Evolutionary conservation across 2,888 invertebrate genomes (phyloP).

Genomic region (Chydorus sphaericus): DNA sequence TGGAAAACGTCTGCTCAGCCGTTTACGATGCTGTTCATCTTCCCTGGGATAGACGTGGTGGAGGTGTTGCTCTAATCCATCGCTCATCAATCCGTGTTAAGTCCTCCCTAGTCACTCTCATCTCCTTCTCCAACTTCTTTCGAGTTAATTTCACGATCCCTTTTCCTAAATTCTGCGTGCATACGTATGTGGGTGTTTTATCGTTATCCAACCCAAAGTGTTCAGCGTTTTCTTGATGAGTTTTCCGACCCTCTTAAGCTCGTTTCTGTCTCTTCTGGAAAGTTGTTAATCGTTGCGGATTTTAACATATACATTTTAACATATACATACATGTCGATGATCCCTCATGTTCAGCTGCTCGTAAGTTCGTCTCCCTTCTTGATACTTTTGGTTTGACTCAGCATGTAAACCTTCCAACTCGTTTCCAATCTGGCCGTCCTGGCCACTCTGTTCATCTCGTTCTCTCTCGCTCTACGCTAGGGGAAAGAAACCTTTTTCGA

Average conservation of each 20-base stretch:
- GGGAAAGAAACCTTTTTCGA: too few species aligned
- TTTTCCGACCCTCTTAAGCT: neutral
- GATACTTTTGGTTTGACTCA: neutral
- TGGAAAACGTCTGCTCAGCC: neutral
- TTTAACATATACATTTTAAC: too few species aligned
- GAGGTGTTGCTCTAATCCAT: neutral
- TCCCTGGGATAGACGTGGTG: neutral
- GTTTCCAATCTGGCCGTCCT: neutral
- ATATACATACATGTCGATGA: neutral
- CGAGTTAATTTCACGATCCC: neutral
- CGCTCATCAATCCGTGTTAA: neutral
- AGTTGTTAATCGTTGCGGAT: neutral
- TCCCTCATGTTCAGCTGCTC: neutral
- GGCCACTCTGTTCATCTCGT: constrained; percentile 1
- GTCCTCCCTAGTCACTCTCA: neutral
- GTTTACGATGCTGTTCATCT: neutral
- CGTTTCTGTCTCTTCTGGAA: neutral
- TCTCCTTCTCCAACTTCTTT: too few species aligned
- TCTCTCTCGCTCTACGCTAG: too few species aligned
- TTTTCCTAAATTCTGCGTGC: neutral
- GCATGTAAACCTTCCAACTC: neutral
- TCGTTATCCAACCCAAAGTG: too few species aligned
- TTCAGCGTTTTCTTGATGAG: neutral
- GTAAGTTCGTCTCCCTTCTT: neutral
- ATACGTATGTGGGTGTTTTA: neutral